A percentile compares a stretch with the other conserved stretches of the same genome.
Evolutionary conservation across 2,797 vertebrate species (phyloP).

Genomic region (Eulemur rubriventer): DNA sequence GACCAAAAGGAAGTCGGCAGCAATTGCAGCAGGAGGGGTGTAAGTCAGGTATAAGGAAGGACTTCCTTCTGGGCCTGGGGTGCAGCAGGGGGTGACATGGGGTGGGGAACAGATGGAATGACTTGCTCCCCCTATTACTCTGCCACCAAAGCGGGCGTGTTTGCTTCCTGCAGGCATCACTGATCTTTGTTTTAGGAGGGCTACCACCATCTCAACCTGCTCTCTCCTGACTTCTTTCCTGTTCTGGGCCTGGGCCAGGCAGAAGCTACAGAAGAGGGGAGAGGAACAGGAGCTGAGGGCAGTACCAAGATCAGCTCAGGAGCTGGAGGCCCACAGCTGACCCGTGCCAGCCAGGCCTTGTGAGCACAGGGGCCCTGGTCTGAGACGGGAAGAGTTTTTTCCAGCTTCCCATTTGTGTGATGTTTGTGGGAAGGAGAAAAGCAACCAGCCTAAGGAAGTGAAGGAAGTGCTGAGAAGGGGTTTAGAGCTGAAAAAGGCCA

Average conservation of each 20-base stretch:
- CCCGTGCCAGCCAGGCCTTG: neutral
- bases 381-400: neutral
- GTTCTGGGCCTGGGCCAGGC: neutral
- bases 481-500: neutral
- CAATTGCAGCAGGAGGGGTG: neutral
- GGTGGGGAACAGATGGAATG: neutral
- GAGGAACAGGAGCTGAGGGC: neutral
- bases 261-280: neutral
- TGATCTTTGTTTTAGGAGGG: neutral
- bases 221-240: neutral
- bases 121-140: neutral
- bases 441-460: neutral
- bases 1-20: neutral
- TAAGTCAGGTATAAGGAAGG: slow-evolving; percentile 29
- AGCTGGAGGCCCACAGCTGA: neutral
- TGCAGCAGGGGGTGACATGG: neutral
- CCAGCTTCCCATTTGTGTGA: neutral
- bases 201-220: neutral
- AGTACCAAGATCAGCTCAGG: neutral
- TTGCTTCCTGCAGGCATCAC: neutral
- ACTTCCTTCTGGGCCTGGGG: slow-evolving; percentile 19
- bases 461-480: neutral
- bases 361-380: neutral
- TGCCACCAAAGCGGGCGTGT: neutral
- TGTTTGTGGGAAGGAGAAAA: neutral